A percentile compares a stretch with the other conserved stretches of the same genome.
Conservation (phyloP, 1,140 invertebrate genomes). For the Helicoverpa armigera region DNA sequence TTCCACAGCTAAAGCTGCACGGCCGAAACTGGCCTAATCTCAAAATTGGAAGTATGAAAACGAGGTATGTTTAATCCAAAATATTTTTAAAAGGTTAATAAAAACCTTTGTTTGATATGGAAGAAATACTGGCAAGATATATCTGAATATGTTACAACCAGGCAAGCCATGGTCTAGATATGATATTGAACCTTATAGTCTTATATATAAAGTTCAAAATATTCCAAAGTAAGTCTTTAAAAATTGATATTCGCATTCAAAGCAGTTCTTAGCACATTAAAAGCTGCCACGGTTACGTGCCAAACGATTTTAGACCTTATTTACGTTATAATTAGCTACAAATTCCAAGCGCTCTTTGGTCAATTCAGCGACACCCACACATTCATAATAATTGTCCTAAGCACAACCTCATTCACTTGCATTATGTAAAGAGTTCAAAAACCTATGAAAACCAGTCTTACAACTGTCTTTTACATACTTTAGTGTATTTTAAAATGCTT, state of each 20-base stretch:
- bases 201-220: not conserved
- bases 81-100: not conserved
- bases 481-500: slow-evolving; percentile 39
- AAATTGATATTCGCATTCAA: not conserved
- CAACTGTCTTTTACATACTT: slow-evolving; percentile 25
- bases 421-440: slow-evolving; percentile 40
- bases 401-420: slow-evolving; percentile 59
- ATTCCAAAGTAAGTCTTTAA: not conserved
- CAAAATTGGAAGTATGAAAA: not conserved
- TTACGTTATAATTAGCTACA: slow-evolving; percentile 61
- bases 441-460: slow-evolving; percentile 56
- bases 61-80: not conserved
- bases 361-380: slow-evolving; percentile 53
- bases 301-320: slow-evolving; percentile 53
- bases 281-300: slow-evolving; percentile 41
- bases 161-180: no score
- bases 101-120: not conserved
- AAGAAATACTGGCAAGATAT: slow-evolving; percentile 11
- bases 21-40: not conserved
- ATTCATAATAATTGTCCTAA: slow-evolving; percentile 55
- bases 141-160: no score
- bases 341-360: slow-evolving; percentile 66
- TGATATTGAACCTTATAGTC: not conserved
- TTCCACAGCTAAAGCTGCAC: not conserved
- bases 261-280: slow-evolving; percentile 1